phyloP scores from a whole-genome alignment of 2,797 vertebrate genomes.

The Lerista edwardsae region DNA sequence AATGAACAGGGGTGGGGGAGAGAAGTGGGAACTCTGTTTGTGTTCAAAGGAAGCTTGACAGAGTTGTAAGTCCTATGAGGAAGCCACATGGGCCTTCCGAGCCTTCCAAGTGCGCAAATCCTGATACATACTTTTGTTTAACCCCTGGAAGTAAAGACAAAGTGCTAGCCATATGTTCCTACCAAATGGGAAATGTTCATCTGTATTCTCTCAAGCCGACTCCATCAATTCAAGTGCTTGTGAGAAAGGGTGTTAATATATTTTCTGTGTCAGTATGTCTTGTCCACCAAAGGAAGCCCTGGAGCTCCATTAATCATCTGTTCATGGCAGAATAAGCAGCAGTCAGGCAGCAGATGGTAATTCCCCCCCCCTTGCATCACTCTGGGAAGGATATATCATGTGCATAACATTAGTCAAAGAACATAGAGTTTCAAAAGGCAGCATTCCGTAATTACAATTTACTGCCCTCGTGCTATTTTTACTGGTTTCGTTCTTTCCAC shows the following conservation, averaged over 20 bases:
- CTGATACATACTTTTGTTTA: background rate
- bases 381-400: background rate
- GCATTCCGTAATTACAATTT: background rate
- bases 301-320: background rate
- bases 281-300: constrained; percentile 19
- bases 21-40: no score
- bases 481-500: background rate
- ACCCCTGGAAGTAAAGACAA: background rate
- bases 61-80: no score
- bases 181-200: background rate
- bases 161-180: background rate
- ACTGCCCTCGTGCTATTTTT: background rate
- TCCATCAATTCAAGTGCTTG: constrained; percentile 6
- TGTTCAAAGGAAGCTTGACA: background rate
- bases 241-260: background rate
- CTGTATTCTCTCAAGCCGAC: background rate
- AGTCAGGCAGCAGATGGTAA: background rate
- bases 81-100: background rate
- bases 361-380: constrained; percentile 3
- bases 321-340: constrained; percentile 29
- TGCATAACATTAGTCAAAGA: background rate
- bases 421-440: background rate
- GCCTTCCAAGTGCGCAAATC: background rate
- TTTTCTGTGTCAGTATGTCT: background rate
- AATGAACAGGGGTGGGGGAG: no score